Base-by-base conservation (phyloP, 2,113 vertebrate genomes). In the Petrocephalus zakoni region DNA sequence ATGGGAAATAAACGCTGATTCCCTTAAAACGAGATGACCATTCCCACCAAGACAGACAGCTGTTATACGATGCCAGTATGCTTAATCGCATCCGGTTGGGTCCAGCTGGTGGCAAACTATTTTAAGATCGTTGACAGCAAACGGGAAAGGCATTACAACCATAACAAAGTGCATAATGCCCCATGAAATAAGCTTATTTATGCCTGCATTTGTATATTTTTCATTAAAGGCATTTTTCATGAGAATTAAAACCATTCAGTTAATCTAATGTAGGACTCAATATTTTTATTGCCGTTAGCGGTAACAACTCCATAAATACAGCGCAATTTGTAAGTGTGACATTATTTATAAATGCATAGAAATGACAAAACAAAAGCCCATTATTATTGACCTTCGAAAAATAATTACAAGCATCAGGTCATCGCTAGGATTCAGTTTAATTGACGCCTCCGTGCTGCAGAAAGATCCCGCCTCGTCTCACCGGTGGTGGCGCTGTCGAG, bases 401-500 rank as follows among this genome's bases (percentile, higher is more conserved):
- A 42, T 42, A 78, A 78, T 75, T 19, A 19, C 13, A 78, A 78
- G 29, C 34, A 42, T 37, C 37, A 17, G 13, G 72, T 5, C 17
- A 42, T 78, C 72, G 37, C 5, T 42, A 37, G 34, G 5, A 78
- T 42, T 34, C 7, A 53, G 52, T 53, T 53, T 53, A 53, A 53
- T 42, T 34, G 72, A 37, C 72, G 34, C 72, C 37, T 78, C 29
- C 72, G 34, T 78, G 15, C 15, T 17, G 72, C 72, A 78, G 72
- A 78, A 7, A 42, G 21, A 47, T 46, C 46, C 81, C 46, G 46
- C 10, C 42, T 8, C 81, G 46, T 49, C 46, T 46, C 81, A 47
- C 81, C 46, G 81, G 5, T 21, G 81, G 81, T 83, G 81, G 81
- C 37, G 81, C 81, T 83, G 88, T 93, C 91, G 90, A 90, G 92